phyloP scores from a whole-genome alignment of 2,888 invertebrate species.

The Pseudococcus jackbeardsleyi region DNA sequence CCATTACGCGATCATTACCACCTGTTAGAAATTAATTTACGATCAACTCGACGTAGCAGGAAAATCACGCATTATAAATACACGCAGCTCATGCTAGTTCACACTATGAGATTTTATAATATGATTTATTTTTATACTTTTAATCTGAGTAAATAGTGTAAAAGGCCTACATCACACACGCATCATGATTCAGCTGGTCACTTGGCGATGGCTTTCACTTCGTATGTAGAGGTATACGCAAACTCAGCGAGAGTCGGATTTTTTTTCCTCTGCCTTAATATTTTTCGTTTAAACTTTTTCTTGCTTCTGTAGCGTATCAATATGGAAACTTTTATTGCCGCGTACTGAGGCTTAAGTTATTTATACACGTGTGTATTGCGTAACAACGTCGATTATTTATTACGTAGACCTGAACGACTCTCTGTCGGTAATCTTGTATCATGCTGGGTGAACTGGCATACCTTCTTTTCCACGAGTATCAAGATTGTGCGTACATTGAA shows the following conservation, averaged over 20 bases:
- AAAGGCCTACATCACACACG: not conserved
- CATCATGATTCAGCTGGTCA: not conserved
- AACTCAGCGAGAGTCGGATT: not conserved
- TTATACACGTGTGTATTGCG: slow-evolving; percentile 17
- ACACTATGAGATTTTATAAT: not conserved
- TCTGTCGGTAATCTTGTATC: slow-evolving; percentile 22
- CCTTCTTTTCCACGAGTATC: not conserved
- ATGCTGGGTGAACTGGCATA: not conserved
- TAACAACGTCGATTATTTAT: not conserved
- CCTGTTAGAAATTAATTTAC: not conserved
- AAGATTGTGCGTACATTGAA: not conserved
- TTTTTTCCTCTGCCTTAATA: not conserved
- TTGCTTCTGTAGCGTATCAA: not conserved
- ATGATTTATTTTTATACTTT: not conserved
- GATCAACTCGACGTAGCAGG: not conserved
- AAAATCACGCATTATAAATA: not conserved
- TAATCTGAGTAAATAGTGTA: too few relatives aligned
- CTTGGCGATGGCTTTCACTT: not conserved
- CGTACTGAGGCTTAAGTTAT: not conserved
- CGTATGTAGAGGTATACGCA: not conserved
- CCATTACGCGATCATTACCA: not conserved
- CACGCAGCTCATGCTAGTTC: not conserved
- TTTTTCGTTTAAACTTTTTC: not conserved
- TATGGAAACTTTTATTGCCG: not conserved
- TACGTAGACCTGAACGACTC: not conserved